Percentiles rank a stretch among this genome's conserved stretches.
phyloP scores from a whole-genome alignment of 2,113 vertebrate species.

The Acinonyx jubatus region DNA sequence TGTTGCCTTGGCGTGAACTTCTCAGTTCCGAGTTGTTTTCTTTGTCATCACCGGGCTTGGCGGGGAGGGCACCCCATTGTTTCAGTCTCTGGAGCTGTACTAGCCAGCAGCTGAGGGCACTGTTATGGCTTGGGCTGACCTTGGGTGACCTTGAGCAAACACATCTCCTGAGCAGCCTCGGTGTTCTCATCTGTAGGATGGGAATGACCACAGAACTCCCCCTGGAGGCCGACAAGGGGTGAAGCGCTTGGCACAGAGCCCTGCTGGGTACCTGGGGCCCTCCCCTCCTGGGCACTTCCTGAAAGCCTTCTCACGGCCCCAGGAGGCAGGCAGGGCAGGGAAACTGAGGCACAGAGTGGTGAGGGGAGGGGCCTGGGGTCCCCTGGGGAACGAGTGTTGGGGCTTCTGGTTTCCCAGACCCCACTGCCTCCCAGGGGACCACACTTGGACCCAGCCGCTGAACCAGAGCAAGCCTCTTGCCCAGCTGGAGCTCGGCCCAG shows the following conservation, averaged over 20 bases:
- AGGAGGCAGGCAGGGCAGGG: not conserved
- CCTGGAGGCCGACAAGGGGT: too few species aligned
- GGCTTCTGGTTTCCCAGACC: not conserved
- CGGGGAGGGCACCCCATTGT: not conserved
- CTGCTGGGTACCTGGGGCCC: not conserved
- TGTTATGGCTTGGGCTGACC: not conserved
- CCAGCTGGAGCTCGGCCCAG: not conserved
- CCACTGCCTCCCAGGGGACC: not conserved
- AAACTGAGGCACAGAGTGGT: not conserved
- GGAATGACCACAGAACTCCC: rapidly evolving
- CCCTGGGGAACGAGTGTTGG: not conserved
- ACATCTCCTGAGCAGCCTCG: not conserved
- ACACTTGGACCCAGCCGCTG: not conserved
- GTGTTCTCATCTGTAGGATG: not conserved
- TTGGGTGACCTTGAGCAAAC: not conserved
- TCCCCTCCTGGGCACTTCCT: not conserved
- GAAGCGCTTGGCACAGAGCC: not conserved
- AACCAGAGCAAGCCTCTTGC: not conserved
- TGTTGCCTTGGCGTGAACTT: not conserved
- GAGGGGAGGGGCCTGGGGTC: not conserved
- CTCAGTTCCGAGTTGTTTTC: not conserved
- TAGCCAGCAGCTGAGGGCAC: not conserved
- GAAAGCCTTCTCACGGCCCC: not conserved
- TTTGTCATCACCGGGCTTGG: not conserved
- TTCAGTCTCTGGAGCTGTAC: not conserved